Conservation (phyloP, 2,888 invertebrate species). For the Tromatobia lineatoria region DNA sequence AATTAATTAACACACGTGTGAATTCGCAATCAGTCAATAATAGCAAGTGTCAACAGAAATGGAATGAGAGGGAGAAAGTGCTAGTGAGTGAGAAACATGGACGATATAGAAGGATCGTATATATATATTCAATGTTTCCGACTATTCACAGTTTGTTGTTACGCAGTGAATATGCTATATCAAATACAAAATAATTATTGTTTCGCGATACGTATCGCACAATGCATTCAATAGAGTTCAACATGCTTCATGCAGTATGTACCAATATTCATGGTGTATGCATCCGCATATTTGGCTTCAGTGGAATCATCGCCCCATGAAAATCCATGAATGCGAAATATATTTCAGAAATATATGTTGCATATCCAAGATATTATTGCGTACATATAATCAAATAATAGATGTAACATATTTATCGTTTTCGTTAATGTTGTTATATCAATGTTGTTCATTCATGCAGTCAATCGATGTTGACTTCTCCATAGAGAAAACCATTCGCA, state of each 20-base stretch:
- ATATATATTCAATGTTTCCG: constrained; percentile 35
- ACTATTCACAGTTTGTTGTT: not conserved
- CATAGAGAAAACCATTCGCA: too few species aligned
- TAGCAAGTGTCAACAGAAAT: constrained; percentile 64
- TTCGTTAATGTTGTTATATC: too few species aligned
- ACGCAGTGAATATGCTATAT: not conserved
- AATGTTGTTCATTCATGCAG: too few species aligned
- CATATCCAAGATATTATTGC: too few species aligned
- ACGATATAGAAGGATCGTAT: constrained; percentile 40
- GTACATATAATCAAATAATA: too few species aligned
- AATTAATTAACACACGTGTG: constrained; percentile 66
- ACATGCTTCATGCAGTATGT: not conserved
- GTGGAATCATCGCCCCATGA: not conserved
- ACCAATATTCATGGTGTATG: not conserved
- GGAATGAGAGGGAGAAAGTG: not conserved
- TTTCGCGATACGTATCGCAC: not conserved
- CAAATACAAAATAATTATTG: constrained; percentile 19
- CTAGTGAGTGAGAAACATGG: constrained; percentile 54
- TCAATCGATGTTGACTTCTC: too few species aligned
- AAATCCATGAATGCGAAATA: too few species aligned
- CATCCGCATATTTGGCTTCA: constrained; percentile 1
- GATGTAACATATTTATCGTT: too few species aligned
- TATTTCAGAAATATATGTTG: too few species aligned
- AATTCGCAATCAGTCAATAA: constrained; percentile 69
- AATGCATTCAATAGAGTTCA: not conserved